A percentile compares a stretch with the other conserved stretches of the same genome.
These are phyloP conservation scores for Tragelaphus imberbis DNA, from an alignment of 2,113 vertebrate genomes.

Conservation along the genomic window DNA sequence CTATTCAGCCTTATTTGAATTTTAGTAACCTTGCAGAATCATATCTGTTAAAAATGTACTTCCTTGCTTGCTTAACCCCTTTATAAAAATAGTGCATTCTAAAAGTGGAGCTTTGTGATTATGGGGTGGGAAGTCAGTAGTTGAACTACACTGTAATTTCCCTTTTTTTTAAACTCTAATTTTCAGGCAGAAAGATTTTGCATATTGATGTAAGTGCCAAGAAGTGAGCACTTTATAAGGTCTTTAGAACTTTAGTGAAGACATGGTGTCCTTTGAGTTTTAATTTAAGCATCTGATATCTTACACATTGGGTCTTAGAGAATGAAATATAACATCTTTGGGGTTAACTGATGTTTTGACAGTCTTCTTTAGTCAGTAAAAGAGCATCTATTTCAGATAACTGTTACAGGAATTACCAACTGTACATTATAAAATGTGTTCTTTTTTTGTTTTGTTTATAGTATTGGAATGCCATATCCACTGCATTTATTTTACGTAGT, in stretches of 20 bases:
- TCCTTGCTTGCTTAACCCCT: conserved; percentile 25
- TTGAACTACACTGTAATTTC: neutral
- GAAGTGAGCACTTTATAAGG: neutral
- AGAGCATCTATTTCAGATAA: neutral
- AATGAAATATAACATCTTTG: neutral
- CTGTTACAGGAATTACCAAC: neutral
- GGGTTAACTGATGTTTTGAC: neutral
- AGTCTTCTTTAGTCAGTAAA: neutral
- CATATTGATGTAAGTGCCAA: conserved; percentile 19
- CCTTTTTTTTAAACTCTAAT: neutral
- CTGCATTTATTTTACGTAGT: neutral
- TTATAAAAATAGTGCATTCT: conserved; percentile 1
- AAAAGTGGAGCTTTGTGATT: conserved; percentile 9
- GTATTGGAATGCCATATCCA: neutral
- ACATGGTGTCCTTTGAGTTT: neutral
- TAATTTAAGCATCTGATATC: neutral
- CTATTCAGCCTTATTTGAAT: neutral
- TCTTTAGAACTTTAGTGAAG: conserved; percentile 17
- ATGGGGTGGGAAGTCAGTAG: neutral
- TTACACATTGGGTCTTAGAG: neutral
- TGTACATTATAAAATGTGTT: neutral
- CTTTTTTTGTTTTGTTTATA: neutral
- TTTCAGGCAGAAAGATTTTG: conserved; percentile 25
- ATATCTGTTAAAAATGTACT: conserved; percentile 21
- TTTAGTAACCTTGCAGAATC: conserved; percentile 28